phyloP scores from a whole-genome alignment of 2,888 invertebrate genomes.

The Amphipoea lucens region DNA sequence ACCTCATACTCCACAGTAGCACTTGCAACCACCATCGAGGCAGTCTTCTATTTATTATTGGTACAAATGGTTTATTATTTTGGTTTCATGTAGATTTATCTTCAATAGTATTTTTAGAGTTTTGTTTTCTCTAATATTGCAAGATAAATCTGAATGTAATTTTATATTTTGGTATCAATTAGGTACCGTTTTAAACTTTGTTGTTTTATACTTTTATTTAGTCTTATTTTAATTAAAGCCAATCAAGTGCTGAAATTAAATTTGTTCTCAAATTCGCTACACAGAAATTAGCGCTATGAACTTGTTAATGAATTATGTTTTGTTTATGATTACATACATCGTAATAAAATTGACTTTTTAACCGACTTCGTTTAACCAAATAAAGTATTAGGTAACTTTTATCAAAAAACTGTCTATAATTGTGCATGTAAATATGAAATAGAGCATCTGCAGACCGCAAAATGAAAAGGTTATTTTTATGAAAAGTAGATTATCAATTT shows the following conservation, averaged over 20 bases:
- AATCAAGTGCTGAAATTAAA: conserved; percentile 31
- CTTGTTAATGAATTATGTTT: conserved; percentile 30
- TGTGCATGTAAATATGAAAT: neutral
- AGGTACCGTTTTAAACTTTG: neutral
- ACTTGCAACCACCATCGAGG: neutral
- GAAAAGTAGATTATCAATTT: too few relatives aligned
- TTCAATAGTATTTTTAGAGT: neutral
- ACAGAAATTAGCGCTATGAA: conserved; percentile 34
- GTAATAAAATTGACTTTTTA: conserved; percentile 19
- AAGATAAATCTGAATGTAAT: neutral
- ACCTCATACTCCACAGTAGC: neutral
- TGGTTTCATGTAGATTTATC: neutral
- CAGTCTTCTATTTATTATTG: neutral
- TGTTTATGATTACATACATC: neutral
- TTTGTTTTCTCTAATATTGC: neutral
- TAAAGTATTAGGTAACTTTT: neutral
- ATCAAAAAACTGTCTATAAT: neutral
- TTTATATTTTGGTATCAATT: neutral
- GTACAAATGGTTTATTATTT: too few relatives aligned
- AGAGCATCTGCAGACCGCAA: neutral
- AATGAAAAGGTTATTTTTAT: too few relatives aligned
- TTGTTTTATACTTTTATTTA: neutral
- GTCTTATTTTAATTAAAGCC: conserved; percentile 18
- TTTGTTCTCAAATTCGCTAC: conserved; percentile 30
- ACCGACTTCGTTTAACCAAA: neutral